Percentiles rank a stretch among this genome's conserved stretches.
phyloP scores from a whole-genome alignment of 2,888 invertebrate species.

The Caenorhabditis wallacei region DNA sequence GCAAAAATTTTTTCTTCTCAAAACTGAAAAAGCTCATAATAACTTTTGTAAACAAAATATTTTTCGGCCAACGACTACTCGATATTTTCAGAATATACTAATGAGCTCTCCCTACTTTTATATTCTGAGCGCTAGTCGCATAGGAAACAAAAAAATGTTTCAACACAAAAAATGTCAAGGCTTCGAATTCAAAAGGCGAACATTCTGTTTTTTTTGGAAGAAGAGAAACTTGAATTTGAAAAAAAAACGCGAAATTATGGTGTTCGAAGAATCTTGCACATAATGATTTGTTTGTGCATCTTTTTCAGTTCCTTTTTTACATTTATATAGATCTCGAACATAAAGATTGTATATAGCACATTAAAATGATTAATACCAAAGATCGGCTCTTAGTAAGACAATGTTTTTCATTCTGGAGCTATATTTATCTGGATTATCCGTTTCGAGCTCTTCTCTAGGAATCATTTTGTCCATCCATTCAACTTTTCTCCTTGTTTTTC shows the following conservation, averaged over 20 bases:
- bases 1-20: no score
- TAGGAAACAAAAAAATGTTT: not conserved
- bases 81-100: constrained; percentile 26
- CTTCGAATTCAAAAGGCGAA: not conserved
- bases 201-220: not conserved
- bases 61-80: constrained; percentile 7
- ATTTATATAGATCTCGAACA: no score
- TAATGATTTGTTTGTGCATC: not conserved
- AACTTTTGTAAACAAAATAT: constrained; percentile 24
- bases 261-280: not conserved
- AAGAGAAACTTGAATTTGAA: not conserved
- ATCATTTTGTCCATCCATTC: not conserved
- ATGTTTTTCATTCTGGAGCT: not conserved
- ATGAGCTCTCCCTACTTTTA: constrained; percentile 15
- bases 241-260: constrained; percentile 28
- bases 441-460: not conserved
- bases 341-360: no score
- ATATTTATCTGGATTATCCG: not conserved
- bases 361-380: no score
- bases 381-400: no score
- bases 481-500: not conserved
- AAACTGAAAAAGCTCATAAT: not conserved
- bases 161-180: not conserved
- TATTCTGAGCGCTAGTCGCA: constrained; percentile 5
- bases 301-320: not conserved